Evolutionary conservation across 2,113 vertebrate species (phyloP), one percentile per base, ranked within the genome.

Genomic region (Paraplagusia blochii): DNA sequence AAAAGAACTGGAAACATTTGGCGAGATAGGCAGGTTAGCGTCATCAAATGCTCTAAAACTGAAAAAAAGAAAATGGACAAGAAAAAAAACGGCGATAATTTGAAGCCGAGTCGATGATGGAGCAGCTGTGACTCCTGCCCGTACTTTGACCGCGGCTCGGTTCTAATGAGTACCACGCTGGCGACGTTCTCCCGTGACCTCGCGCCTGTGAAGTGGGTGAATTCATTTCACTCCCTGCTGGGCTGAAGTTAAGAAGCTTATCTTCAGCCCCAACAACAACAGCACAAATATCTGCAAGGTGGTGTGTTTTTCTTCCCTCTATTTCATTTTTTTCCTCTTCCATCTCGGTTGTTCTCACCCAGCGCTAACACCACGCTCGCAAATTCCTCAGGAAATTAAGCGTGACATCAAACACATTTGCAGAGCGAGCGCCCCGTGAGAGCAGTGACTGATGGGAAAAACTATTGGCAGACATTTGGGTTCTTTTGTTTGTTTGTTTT

Each of bases 231-330:
- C 40, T n/a, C 58, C 49, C 12, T 40, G 47, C 1, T 35, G 59
- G 57, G 53, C 22, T 54, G 52, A 78, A 53, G 67, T 65, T 66
- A 79, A 76, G 79, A 78, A 55, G 70, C 58, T 79, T 77, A 70
- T 75, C 74, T 71, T 67, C 10, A 19, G 53, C 22, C 22, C 2
- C 22, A 29, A 29, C 22, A 68, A 59, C 65, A 46, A 75, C 16
- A 63, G 22, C 22, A 44, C 52, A 71, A 68, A 71, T 64, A 64
- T 66, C 47, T 17, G 18, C 48, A 38, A 60, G 67, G 52, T 69
- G 12, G 60, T 36, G 44, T 68, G 48, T 45, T 2, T 29, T 29
- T 29, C 6, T 29, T 29, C 6, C 6, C 22, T 6, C 22, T 29
- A 2, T 4, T 29, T 29, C 6, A 4, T 29, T 29, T 29, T 29